Evolutionary conservation across 2,888 invertebrate species (phyloP), one percentile per base, ranked within the genome.

Genomic region (Dolichomitus sp.): DNA sequence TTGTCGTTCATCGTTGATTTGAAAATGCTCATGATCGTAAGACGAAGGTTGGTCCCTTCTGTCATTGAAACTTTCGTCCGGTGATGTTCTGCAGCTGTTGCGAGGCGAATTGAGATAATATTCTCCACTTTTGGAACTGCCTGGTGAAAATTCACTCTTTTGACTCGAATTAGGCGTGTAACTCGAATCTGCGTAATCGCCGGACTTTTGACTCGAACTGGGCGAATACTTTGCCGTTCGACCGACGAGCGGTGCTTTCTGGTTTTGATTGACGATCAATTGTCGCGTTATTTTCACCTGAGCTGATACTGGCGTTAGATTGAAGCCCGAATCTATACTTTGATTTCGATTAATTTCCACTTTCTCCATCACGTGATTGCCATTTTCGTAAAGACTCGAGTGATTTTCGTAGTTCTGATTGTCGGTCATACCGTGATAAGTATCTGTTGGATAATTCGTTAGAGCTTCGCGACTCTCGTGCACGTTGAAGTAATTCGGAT

Each of bases 151-250:
- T 70, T 91, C 93, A 69, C 92, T 92, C 69, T 93, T 92, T 70
- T 93, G 93, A 52, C 93, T 93, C 4, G 93, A 93, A 65, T 93
- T 93, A 0, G 92, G 92, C 0, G 93, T 93, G 73, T 92, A 93
- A 74, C 89, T 92, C 1, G 93, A 93, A 17, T 93, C 93, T 0
- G 91, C 92, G 63, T 92, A 92, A 52, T 93, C 93, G 0, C 89
- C 92, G 2, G 93, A 93, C 72, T 89, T 91, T 23, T 92, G 92
- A 81, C 93, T 93, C 14, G 91, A 92, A 30, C 90, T 91, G 0
- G 93, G 91, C 6, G 93, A 93, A 19, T 92, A 91, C 75, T 91
- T 93, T 0, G 90, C 85, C 2, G 88, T 88, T 37, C 90, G 86
- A 0, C 87, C 87, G 0, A 88, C 52, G n/a, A 88, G 50, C 0